These are phyloP conservation scores for Micromesistius poutassou DNA, from an alignment of 2,797 vertebrate species.

Conservation along the genomic window DNA sequence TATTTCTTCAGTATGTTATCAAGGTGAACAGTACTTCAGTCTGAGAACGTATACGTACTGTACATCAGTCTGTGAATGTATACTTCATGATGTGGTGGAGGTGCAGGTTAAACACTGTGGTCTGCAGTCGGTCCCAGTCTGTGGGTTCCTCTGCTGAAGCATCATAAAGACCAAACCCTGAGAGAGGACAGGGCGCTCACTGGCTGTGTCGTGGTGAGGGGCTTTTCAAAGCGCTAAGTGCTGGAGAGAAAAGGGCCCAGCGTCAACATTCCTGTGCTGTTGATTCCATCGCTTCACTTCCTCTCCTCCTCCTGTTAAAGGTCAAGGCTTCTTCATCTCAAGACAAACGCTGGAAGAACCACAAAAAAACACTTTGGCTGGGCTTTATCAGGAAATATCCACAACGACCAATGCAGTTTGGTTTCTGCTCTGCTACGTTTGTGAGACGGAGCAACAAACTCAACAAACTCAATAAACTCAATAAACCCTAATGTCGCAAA, in stretches of 20 bases:
- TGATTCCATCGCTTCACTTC: slow-evolving; percentile 6
- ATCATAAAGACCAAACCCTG: background rate
- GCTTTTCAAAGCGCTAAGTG: background rate
- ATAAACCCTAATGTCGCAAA: background rate
- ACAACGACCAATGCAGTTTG: background rate
- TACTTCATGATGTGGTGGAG: background rate
- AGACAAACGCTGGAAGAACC: background rate
- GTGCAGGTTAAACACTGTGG: background rate
- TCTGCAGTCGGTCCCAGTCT: background rate
- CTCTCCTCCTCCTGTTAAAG: slow-evolving; percentile 9
- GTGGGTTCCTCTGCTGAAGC: background rate
- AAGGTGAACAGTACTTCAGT: too few species aligned
- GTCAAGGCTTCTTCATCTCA: background rate
- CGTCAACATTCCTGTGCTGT: background rate
- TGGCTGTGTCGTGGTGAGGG: background rate
- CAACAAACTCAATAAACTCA: background rate
- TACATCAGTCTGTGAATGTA: too few species aligned
- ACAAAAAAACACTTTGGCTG: background rate
- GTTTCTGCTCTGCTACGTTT: background rate
- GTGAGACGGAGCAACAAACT: background rate
- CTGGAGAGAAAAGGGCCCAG: background rate
- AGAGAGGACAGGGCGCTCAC: background rate
- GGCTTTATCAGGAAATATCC: background rate
- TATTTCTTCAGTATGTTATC: background rate
- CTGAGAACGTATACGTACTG: too few species aligned